Conservation (phyloP, 2,797 vertebrate genomes). For the Epinephelus awoara region DNA sequence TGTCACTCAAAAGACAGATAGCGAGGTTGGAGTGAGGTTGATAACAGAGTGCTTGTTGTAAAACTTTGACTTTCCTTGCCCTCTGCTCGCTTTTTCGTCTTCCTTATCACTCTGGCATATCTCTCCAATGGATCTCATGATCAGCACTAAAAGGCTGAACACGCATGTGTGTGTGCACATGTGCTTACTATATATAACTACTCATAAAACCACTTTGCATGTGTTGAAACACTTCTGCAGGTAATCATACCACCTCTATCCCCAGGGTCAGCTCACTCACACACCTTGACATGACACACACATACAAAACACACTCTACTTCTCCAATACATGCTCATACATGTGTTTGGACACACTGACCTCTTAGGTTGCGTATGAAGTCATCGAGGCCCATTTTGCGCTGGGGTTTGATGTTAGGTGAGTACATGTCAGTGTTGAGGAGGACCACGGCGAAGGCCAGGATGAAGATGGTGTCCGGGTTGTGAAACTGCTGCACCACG, state of each 20-base stretch:
- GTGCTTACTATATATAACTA: constrained; percentile 38
- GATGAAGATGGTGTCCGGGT: constrained; percentile 99
- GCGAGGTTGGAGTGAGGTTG: constrained; percentile 38
- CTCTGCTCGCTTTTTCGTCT: constrained; percentile 45
- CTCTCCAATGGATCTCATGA: constrained; percentile 21
- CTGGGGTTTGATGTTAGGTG: constrained; percentile 98
- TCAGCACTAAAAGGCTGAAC: constrained; percentile 18
- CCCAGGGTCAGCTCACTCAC: not conserved
- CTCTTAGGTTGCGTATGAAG: constrained; percentile 98
- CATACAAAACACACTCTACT: not conserved
- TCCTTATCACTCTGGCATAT: constrained; percentile 37
- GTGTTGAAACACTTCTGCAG: constrained; percentile 39
- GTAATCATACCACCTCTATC: constrained; percentile 35
- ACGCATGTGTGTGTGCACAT: constrained; percentile 12
- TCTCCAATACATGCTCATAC: not conserved
- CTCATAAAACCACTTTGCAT: constrained; percentile 44
- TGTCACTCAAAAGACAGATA: constrained; percentile 65
- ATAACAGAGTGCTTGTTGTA: constrained; percentile 55
- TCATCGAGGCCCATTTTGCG: constrained; percentile 99
- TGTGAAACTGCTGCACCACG: constrained; percentile 99
- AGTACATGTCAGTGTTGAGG: constrained; percentile 99
- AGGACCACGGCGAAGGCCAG: constrained; percentile 98
- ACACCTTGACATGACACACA: constrained; percentile 2
- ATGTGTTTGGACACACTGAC: constrained; percentile 79
- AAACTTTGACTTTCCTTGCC: constrained; percentile 57